A percentile compares a stretch with the other conserved stretches of the same genome.
These are phyloP conservation scores for Antheraea pernyi DNA, from an alignment of 1,140 invertebrate species.

Conservation along the genomic window DNA sequence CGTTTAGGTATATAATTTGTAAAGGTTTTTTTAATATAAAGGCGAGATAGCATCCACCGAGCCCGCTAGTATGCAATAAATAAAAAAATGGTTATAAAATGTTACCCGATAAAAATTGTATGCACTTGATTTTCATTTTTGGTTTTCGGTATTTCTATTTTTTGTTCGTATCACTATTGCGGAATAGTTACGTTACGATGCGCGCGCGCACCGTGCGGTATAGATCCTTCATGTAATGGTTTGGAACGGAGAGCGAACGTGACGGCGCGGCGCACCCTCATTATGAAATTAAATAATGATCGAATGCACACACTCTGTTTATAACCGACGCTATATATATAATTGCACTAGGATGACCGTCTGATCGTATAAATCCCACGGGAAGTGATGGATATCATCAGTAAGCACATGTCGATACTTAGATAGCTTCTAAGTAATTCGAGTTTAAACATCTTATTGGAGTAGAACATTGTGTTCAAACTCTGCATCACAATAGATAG, in stretches of 20 bases:
- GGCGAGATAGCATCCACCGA: no score
- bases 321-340: neutral
- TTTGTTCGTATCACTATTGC: no score
- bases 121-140: no score
- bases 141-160: no score
- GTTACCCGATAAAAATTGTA: no score
- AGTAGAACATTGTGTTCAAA: no score
- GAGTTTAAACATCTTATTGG: no score
- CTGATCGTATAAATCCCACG: neutral
- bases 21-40: no score
- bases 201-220: neutral
- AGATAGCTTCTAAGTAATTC: neutral
- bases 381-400: neutral
- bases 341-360: neutral
- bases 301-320: neutral
- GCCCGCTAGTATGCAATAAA: no score
- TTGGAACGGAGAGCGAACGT: neutral
- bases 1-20: no score
- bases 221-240: neutral
- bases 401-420: neutral
- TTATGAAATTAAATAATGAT: slow-evolving; percentile 18
- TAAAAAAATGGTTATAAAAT: no score
- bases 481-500: no score
- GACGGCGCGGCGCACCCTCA: slow-evolving; percentile 5
- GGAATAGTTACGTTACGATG: neutral